A percentile compares a stretch with the other conserved stretches of the same genome.
Conservation (phyloP, 2,888 invertebrate species). For the Empis livida region DNA sequence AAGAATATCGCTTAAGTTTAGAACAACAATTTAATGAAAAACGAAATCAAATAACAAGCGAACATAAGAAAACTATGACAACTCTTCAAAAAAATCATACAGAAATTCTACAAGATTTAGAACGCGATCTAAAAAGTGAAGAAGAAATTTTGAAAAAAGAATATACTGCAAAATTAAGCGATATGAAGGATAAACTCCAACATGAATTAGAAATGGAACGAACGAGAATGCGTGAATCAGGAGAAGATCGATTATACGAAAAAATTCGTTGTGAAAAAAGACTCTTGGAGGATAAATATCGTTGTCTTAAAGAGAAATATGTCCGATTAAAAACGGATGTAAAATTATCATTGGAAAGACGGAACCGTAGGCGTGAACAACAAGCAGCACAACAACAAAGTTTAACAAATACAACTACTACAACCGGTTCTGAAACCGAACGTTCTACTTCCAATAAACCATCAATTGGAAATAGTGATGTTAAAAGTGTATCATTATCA, state of each 20-base stretch:
- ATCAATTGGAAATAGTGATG: conserved; percentile 37
- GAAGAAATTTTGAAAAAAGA: conserved; percentile 55
- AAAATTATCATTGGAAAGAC: conserved; percentile 60
- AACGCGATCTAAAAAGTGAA: conserved; percentile 38
- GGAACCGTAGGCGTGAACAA: conserved; percentile 52
- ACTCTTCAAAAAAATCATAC: conserved; percentile 30
- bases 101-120: conserved; percentile 31
- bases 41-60: conserved; percentile 41
- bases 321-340: conserved; percentile 66
- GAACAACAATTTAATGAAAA: conserved; percentile 38
- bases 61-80: conserved; percentile 36
- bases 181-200: conserved; percentile 47
- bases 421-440: conserved; percentile 69
- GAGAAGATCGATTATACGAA: conserved; percentile 42
- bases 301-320: conserved; percentile 70
- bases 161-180: conserved; percentile 51
- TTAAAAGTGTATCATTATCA: conserved; percentile 26
- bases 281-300: conserved; percentile 64
- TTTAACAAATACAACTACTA: conserved; percentile 29
- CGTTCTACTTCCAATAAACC: conserved; percentile 60
- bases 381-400: conserved; percentile 22
- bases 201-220: conserved; percentile 43
- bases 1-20: conserved; percentile 26
- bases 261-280: conserved; percentile 56
- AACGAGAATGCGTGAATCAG: conserved; percentile 30